Percentiles rank a stretch among this genome's conserved stretches.
phyloP scores from a whole-genome alignment of 1,140 invertebrate species.

The Brachionus plicatilis region DNA sequence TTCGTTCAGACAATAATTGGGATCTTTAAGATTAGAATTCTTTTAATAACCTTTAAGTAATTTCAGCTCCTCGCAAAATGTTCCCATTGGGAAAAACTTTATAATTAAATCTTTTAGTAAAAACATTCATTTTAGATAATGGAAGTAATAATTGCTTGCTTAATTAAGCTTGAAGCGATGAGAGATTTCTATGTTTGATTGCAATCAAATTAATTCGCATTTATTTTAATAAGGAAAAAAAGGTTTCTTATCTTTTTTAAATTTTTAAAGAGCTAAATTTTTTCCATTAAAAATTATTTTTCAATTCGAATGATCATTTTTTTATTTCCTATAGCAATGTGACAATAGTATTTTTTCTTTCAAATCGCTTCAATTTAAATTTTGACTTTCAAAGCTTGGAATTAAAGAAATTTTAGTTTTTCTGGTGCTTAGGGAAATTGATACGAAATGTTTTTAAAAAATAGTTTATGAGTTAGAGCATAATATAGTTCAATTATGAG shows the following conservation, averaged over 20 bases:
- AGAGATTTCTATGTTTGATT: not conserved
- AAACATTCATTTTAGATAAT: not conserved
- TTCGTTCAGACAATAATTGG: not conserved
- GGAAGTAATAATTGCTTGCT: not conserved
- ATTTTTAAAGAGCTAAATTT: too few relatives aligned
- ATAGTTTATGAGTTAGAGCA: not conserved
- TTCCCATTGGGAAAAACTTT: not conserved
- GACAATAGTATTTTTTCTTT: not conserved
- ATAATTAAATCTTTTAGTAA: not conserved
- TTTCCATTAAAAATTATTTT: too few relatives aligned
- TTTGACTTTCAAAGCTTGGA: not conserved
- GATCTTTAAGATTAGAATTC: not conserved
- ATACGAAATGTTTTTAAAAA: not conserved
- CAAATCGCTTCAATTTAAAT: not conserved
- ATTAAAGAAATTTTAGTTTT: not conserved
- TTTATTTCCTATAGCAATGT: not conserved
- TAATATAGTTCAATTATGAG: not conserved
- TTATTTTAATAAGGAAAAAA: not conserved
- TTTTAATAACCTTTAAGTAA: conserved; percentile 2
- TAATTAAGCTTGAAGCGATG: not conserved
- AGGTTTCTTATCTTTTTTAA: not conserved
- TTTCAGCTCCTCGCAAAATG: not conserved
- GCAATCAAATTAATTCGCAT: not conserved
- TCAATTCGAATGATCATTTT: too few relatives aligned
- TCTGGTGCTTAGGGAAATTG: not conserved